A percentile compares a stretch with the other conserved stretches of the same genome.
Conservation (phyloP, 2,797 vertebrate species). For the Takifugu rubripes region DNA sequence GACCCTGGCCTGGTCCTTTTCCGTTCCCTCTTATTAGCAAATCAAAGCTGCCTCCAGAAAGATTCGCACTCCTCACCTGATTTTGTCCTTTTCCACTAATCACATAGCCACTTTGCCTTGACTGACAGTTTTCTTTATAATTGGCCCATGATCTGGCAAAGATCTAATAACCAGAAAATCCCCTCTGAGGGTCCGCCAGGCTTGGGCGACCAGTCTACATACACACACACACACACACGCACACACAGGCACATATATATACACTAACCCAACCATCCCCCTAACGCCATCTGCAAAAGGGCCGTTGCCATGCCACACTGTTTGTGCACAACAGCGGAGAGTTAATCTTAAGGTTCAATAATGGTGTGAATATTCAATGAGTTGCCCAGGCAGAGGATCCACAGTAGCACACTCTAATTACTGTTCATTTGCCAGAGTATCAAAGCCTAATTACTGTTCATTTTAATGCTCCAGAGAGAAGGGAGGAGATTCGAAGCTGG, state of each 20-base stretch:
- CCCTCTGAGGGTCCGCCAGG: conserved; percentile 97
- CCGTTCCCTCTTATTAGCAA: conserved; percentile 98
- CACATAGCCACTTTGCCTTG: conserved; percentile 99
- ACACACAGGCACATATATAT: conserved; percentile 4
- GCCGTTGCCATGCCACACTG: conserved; percentile 81
- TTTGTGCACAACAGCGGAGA: conserved; percentile 79
- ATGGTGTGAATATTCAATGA: conserved; percentile 99
- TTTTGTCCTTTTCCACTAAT: conserved; percentile 99
- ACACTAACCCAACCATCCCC: conserved; percentile 43
- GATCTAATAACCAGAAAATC: conserved; percentile 99
- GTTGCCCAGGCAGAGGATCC: conserved; percentile 89
- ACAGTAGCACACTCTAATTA: conserved; percentile 98
- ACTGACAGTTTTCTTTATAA: conserved; percentile 99
- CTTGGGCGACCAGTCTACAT: conserved; percentile 88
- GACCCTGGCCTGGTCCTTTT: conserved; percentile 85
- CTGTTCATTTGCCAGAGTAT: conserved; percentile 99
- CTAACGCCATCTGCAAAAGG: conserved; percentile 72
- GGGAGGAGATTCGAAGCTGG: conserved; percentile 90
- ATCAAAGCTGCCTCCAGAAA: conserved; percentile 98
- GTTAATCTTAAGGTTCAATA: conserved; percentile 98
- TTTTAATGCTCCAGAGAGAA: conserved; percentile 94
- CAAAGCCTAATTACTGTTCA: conserved; percentile 99
- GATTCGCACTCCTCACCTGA: conserved; percentile 99
- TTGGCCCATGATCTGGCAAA: conserved; percentile 99
- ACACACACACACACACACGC: conserved; percentile 42